Conservation (phyloP, 2,113 vertebrate species). For the Tragulus kanchil region DNA sequence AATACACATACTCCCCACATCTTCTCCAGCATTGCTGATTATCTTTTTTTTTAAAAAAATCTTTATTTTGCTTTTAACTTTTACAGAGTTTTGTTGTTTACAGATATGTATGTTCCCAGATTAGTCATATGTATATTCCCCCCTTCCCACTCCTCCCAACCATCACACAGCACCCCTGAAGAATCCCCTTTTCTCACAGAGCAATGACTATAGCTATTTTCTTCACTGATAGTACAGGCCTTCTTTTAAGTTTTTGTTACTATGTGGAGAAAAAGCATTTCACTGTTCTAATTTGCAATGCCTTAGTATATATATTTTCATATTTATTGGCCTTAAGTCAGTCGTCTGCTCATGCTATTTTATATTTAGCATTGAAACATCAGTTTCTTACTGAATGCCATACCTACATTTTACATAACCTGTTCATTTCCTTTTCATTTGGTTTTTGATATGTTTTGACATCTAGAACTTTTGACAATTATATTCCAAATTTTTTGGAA, state of each 20-base stretch:
- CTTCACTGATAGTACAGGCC: too few relatives aligned
- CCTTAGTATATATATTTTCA: background rate
- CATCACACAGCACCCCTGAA: too few relatives aligned
- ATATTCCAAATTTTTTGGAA: slow-evolving; percentile 42
- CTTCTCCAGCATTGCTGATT: background rate
- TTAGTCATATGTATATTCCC: too few relatives aligned
- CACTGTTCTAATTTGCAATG: slow-evolving; percentile 15
- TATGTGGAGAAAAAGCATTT: background rate
- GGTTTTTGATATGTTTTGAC: slow-evolving; percentile 59
- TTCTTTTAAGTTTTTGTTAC: slow-evolving; percentile 32
- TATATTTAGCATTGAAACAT: background rate
- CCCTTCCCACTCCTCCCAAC: too few relatives aligned
- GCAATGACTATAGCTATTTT: too few relatives aligned
- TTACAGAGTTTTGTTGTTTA: too few relatives aligned
- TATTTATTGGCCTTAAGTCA: background rate
- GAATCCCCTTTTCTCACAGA: too few relatives aligned
- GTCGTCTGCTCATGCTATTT: background rate
- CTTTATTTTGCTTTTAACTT: too few relatives aligned
- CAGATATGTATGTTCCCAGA: too few relatives aligned
- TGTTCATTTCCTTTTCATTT: slow-evolving; percentile 39
- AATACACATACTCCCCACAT: background rate
- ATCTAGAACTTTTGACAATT: slow-evolving; percentile 28
- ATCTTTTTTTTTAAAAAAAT: background rate
- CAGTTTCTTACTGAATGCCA: slow-evolving; percentile 14
- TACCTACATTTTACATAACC: slow-evolving; percentile 38